Base-by-base conservation (phyloP, 1,140 invertebrate genomes). In the Meloidogyne chitwoodi region DNA sequence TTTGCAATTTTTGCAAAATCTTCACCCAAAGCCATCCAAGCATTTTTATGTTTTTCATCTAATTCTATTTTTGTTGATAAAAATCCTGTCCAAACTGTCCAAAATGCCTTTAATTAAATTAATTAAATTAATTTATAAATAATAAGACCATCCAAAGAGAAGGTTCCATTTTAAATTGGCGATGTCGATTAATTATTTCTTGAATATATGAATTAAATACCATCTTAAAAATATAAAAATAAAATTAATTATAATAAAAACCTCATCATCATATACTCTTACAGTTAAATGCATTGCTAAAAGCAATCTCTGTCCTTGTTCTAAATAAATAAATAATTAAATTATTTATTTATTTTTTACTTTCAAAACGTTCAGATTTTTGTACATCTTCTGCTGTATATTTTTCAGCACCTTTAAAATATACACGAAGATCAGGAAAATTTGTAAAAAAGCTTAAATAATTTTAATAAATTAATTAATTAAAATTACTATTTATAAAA, bases 401-500 rank as follows among this genome's bases (percentile, higher is more conserved):
- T 27, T 83, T 77, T 64, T 83, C 81, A n/a, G 83, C 83, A 24
- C 83, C 82, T 64, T 83, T 83, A 76, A 83, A 83, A 64, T 85
- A 83, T 1, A 75, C 77, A 26, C 83, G 83, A n/a, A 83, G 83
- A 67, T 81, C 73, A 19, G 83, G 83, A 56, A 68, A 81, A 48
- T 85, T 83, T 44, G 81, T 81, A 72, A 83, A 83, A 74, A 83
- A 83, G 75, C 83, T 83, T 38, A 69, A 82, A 79, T 24, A 10
- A 11, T 27, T 19, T 22, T 3, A 75, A 63, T 14, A 27, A 0
- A 41, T 73, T 61, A 14, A 74, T 69, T 8, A n/a, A 61, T 24
- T 26, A 19, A 2, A 6, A 22, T 56, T 27, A 82, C 81, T 38
- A 82, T 83, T 82, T 82, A 64, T 82, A 82, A 68, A 82, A 82